Base-by-base conservation (phyloP, 2,797 vertebrate species). In the Danio choprae region DNA sequence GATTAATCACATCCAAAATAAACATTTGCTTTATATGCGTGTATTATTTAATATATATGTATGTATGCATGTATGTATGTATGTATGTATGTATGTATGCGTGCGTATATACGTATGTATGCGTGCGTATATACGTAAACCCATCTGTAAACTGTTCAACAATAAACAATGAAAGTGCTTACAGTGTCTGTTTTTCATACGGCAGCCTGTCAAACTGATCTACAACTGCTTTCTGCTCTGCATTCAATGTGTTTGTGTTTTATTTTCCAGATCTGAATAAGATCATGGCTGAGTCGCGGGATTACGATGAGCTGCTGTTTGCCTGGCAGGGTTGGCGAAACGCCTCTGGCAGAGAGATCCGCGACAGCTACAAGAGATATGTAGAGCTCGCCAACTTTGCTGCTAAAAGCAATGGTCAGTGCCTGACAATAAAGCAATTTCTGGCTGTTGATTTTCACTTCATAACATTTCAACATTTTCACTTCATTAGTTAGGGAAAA, bases 311-410 rank as follows among this genome's bases (percentile, higher is more conserved):
- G 55, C 92, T 99, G 50, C 82, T 97, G 12, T 97, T 97, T 50
- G 95, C 88, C 6, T 99, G 98, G 98, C 94, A 97, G 89, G 94
- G 94, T 82, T 99, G 98, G 98, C 88, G 96, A 63, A 95, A 99
- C 48, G 89, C 89, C 38, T 95, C 95, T 6, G 98, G 98, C 67
- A 95, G 94, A 89, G 80, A 90, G 22, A 91, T 99, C 59, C 95
- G 95, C 41, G 69, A 71, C 12, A 85, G 87, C 75, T 99, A 94
- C 90, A 92, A 93, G 64, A 90, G 91, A 94, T 99, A 99, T 0
- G 97, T 99, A 73, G 90, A 95, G 43, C 91, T 99, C 74, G 95
- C 95, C 90, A 99, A 99, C 92, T 92, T 95, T 88, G 97, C 97
- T 10, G 97, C 98, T 0, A 7, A 2, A 29, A 93, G 96, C 77